Conservation (phyloP, 2,797 vertebrate species). For the Luscinia megarhynchos region DNA sequence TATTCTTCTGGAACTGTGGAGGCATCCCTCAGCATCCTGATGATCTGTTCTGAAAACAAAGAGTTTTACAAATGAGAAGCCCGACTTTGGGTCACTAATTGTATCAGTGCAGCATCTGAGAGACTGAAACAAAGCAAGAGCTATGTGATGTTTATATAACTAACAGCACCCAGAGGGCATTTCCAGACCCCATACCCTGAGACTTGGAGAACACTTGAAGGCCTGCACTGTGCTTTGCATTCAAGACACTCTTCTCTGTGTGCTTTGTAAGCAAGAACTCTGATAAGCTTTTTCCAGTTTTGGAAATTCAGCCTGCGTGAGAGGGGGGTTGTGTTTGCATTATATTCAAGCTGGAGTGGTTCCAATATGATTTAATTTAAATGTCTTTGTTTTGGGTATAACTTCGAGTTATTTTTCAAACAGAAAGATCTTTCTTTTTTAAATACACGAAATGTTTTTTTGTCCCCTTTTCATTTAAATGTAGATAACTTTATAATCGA, state of each 20-base stretch:
- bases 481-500: slow-evolving; percentile 60
- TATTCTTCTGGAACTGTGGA: neutral
- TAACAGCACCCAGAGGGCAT: slow-evolving; percentile 19
- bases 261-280: slow-evolving; percentile 62
- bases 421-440: slow-evolving; percentile 40
- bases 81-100: slow-evolving; percentile 17
- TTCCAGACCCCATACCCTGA: slow-evolving; percentile 11
- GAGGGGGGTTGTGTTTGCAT: slow-evolving; percentile 50
- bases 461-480: slow-evolving; percentile 43
- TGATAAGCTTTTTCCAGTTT: slow-evolving; percentile 62
- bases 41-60: slow-evolving; percentile 24
- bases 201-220: slow-evolving; percentile 40
- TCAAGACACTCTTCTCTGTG: slow-evolving; percentile 31
- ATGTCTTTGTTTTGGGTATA: slow-evolving; percentile 62
- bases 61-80: slow-evolving; percentile 3
- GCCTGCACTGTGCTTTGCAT: slow-evolving; percentile 48
- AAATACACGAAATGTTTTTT: neutral
- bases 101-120: slow-evolving; percentile 6
- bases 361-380: slow-evolving; percentile 61
- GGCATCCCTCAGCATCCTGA: neutral
- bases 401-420: slow-evolving; percentile 59
- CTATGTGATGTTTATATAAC: slow-evolving; percentile 29
- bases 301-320: slow-evolving; percentile 42
- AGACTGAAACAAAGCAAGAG: slow-evolving; percentile 27
- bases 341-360: slow-evolving; percentile 44